Base-by-base conservation (phyloP, 2,113 vertebrate species). In the Amphilophus citrinellus region DNA sequence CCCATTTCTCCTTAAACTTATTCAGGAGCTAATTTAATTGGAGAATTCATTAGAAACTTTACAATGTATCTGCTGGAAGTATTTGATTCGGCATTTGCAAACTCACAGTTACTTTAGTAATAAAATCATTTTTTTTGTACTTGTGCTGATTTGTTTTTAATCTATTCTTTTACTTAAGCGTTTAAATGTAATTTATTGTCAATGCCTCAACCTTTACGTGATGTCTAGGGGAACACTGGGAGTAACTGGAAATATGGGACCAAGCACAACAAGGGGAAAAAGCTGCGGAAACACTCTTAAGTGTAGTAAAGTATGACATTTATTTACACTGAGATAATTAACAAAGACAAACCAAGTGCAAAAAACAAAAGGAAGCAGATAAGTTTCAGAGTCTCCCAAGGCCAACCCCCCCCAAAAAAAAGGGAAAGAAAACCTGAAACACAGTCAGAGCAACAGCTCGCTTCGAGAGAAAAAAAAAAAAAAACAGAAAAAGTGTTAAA, bases 241-340 rank as follows among this genome's bases (percentile, higher is more conserved):
- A 50, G 44, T 50, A 50, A 11, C 44, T 71, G 15, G 44, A 71
- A 71, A 71, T 53, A 50, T 71, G 44, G 44, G 15, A 71, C 44
- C 44, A 30, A 50, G 24, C 3, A 5, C 2, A 71, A 71, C 66
- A 30, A 71, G 66, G 44, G 17, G 24, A 1, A 50, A 30, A 71
- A 50, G 24, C 24, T 50, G 66, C 24, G 3, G 44, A 50, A 50
- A 71, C 66, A 71, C 3, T 20, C 17, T 50, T 20, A 50, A 30
- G 66, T 71, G 66, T 30, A 0, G 30, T 71, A 7, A 30, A 71
- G 44, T 50, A 50, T 50, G 65, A 20, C 65, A 50, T 50, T 71
- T 71, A 71, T 71, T 71, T 71, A 53, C 66, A 53, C 42, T 71
- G 17, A 50, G 24, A 71, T 71, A 71, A 71, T 71, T 71, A 53